These are phyloP conservation scores for Tetraodon nigroviridis DNA, from an alignment of 2,113 vertebrate genomes.

Conservation along the genomic window DNA sequence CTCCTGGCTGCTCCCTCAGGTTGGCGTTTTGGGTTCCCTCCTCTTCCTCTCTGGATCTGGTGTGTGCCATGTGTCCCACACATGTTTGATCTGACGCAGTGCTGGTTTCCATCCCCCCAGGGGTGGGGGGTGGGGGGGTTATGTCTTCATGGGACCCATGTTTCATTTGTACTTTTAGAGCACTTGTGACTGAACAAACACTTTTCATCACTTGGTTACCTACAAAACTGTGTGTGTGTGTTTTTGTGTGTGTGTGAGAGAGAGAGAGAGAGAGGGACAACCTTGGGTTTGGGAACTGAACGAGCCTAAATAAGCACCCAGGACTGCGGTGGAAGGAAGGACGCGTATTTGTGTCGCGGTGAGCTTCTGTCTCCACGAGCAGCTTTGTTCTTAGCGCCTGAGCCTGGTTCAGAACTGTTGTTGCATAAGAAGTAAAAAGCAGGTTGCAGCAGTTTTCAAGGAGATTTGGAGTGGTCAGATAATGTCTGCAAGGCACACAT, in stretches of 20 bases:
- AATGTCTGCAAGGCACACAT: no score
- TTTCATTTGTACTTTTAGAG: slow-evolving; percentile 19
- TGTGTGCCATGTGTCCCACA: neutral
- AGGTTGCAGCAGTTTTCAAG: neutral
- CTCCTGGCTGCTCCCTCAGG: slow-evolving; percentile 37
- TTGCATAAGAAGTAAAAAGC: slow-evolving; percentile 16
- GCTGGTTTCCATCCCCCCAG: slow-evolving; percentile 23
- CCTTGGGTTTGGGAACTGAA: neutral
- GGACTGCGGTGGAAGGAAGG: no score
- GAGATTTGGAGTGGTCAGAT: no score
- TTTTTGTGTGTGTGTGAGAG: no score
- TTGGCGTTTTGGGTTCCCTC: slow-evolving; percentile 33
- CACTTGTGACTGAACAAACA: no score
- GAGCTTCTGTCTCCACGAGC: no score
- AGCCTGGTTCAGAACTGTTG: no score
- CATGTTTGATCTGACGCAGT: slow-evolving; percentile 32
- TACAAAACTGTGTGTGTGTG: no score
- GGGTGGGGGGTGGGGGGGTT: slow-evolving; percentile 4
- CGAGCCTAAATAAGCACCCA: no score
- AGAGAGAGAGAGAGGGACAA: neutral
- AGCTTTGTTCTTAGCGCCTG: no score
- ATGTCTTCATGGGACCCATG: slow-evolving; percentile 27
- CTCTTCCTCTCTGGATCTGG: slow-evolving; percentile 38
- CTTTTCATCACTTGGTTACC: neutral
- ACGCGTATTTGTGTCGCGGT: no score